phyloP scores from a whole-genome alignment of 2,113 vertebrate species.

The Ctenomys sociabilis region DNA sequence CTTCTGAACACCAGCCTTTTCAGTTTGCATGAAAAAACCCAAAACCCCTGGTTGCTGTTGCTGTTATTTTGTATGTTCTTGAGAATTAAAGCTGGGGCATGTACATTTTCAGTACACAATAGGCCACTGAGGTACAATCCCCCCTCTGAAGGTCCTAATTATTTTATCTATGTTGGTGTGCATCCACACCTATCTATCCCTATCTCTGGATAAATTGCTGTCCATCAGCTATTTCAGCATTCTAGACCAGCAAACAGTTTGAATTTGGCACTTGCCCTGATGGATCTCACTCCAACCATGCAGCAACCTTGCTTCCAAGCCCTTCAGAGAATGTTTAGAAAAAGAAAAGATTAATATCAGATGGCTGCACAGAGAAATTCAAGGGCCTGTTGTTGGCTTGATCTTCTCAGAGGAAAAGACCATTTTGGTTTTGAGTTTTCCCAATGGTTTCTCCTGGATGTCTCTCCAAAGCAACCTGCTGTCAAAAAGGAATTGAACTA shows the following conservation, averaged over 20 bases:
- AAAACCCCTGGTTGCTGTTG: too few relatives aligned
- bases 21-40: not conserved
- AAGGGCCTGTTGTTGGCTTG: not conserved
- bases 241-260: not conserved
- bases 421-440: not conserved
- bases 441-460: not conserved
- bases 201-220: too few relatives aligned
- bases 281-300: not conserved
- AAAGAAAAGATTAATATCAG: not conserved
- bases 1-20: not conserved
- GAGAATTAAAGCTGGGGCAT: too few relatives aligned
- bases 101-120: too few relatives aligned
- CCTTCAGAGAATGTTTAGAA: not conserved
- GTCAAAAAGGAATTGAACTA: not conserved
- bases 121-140: too few relatives aligned
- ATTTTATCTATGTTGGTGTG: too few relatives aligned
- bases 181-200: too few relatives aligned
- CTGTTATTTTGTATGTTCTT: too few relatives aligned
- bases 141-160: too few relatives aligned
- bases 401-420: not conserved
- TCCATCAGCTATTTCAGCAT: not conserved
- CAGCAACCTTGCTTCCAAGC: not conserved
- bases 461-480: not conserved
- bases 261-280: not conserved
- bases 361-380: not conserved